Evolutionary conservation across 2,113 vertebrate species (phyloP).

Genomic region (Orientallactaga bullata): DNA sequence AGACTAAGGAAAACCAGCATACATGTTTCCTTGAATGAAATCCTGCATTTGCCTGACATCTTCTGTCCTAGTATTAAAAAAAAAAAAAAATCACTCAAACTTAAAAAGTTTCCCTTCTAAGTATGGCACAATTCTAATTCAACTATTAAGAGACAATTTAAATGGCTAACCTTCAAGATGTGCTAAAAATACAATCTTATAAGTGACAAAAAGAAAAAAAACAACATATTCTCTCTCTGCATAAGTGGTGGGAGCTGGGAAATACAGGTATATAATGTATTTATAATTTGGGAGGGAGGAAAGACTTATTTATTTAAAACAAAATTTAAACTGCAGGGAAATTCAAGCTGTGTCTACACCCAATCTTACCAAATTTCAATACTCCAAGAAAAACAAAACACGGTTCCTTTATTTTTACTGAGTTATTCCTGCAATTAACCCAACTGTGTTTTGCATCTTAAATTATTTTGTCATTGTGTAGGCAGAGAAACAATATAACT

Average conservation of each 20-base stretch:
- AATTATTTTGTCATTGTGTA: slow-evolving; percentile 53
- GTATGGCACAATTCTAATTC: slow-evolving; percentile 74
- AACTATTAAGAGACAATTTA: slow-evolving; percentile 64
- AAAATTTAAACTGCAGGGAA: slow-evolving; percentile 86
- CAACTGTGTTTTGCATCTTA: slow-evolving; percentile 31
- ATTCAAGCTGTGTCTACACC: slow-evolving; percentile 75
- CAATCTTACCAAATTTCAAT: slow-evolving; percentile 57
- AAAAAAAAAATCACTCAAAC: slow-evolving; percentile 79
- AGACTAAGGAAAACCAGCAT: slow-evolving; percentile 49
- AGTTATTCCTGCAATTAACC: background rate
- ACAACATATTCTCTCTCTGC: slow-evolving; percentile 69
- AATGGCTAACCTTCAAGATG: slow-evolving; percentile 46
- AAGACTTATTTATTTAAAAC: slow-evolving; percentile 87
- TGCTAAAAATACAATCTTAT: slow-evolving; percentile 72
- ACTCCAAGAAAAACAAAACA: slow-evolving; percentile 49
- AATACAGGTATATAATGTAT: slow-evolving; percentile 74
- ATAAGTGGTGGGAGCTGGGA: slow-evolving; percentile 25
- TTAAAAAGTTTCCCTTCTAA: slow-evolving; percentile 77
- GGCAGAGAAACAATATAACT: slow-evolving; percentile 76
- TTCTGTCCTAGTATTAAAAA: slow-evolving; percentile 58
- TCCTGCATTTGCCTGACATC: slow-evolving; percentile 56
- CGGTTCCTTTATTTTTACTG: background rate
- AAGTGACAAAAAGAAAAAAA: slow-evolving; percentile 71
- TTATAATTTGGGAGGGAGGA: slow-evolving; percentile 80
- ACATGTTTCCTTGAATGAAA: slow-evolving; percentile 28